Base-by-base conservation (phyloP, 2,888 invertebrate genomes). In the Craniophora ligustri region DNA sequence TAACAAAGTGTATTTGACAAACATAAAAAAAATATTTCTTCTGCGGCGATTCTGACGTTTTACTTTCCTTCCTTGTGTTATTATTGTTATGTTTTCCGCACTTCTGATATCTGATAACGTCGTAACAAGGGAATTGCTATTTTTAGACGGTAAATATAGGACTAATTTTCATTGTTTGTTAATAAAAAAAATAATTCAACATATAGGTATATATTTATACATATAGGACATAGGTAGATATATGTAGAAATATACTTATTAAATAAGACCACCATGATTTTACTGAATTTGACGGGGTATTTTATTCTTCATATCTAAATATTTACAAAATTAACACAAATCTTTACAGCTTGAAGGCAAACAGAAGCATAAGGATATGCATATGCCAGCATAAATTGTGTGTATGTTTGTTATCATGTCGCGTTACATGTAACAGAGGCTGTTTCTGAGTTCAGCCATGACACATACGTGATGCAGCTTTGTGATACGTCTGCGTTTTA, bases 381-480 rank as follows among this genome's bases (percentile, higher is more conserved):
- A 72, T 16, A 38, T 49, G 67, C 36, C 23, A 44, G 32, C 68
- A 54, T 67, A 62, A 71, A 68, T 54, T 42, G n/a, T 41, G 28
- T 19, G 40, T 18, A 26, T 57, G 53, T 68, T 71, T 71, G 54
- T 68, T 57, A 40, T 60, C 34, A 8, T 32, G 42, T 35, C 28
- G 28, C 13, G 21, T 35, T 36, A 35, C 40, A 66, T 14, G 44
- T n/a, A 39, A 28, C 65, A 44, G 40, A 59, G 14, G 35, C 13
- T 44, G 8, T 36, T 31, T 13, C 26, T 21, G 39, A 39, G 53
- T 51, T 30, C 42, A 46, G 30, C 7, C 28, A 21, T 36, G 32
- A 51, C 26, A 39, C 13, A 28, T 34, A 31, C 21, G 19, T 59
- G 15, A 42, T 34, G 13, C 31, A 46, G 11, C n/a, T n/a, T 31